Conservation (phyloP, 2,888 invertebrate species). For the Melinaea menophilus region DNA sequence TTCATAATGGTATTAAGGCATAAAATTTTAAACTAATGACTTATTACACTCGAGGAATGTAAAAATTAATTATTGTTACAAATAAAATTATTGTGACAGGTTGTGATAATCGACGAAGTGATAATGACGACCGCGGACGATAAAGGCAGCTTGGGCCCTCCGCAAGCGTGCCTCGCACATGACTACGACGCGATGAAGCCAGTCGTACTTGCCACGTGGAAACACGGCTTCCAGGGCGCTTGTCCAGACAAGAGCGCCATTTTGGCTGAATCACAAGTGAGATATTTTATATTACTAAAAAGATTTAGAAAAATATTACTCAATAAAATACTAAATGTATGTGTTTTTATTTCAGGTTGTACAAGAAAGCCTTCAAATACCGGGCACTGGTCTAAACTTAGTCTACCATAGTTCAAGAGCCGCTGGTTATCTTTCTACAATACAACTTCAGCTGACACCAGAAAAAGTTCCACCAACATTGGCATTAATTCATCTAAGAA, state of each 20-base stretch:
- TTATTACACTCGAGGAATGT: not conserved
- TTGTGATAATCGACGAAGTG: constrained; percentile 94
- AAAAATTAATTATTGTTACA: constrained; percentile 1
- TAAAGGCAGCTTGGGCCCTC: constrained; percentile 79
- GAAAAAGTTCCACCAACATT: constrained; percentile 88
- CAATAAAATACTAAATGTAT: not conserved
- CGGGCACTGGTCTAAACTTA: constrained; percentile 95
- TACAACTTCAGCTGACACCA: constrained; percentile 93
- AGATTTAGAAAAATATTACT: not conserved
- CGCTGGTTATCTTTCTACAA: constrained; percentile 94
- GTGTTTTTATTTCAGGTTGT: constrained; percentile 80
- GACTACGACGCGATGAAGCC: constrained; percentile 96
- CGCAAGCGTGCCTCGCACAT: constrained; percentile 90
- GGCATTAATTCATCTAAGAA: constrained; percentile 92
- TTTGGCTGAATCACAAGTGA: constrained; percentile 89
- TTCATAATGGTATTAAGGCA: not conserved
- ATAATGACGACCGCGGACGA: constrained; percentile 90
- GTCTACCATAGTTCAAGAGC: constrained; percentile 98
- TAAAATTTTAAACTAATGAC: not conserved
- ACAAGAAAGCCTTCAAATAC: constrained; percentile 95
- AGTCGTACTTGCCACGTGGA: constrained; percentile 95
- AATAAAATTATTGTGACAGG: constrained; percentile 63
- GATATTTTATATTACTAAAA: not conserved
- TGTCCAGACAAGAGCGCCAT: constrained; percentile 95
- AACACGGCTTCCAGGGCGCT: constrained; percentile 96